These are phyloP conservation scores for Ptychochromis oligacanthus DNA, from an alignment of 2,113 vertebrate genomes.

Conservation along the genomic window DNA sequence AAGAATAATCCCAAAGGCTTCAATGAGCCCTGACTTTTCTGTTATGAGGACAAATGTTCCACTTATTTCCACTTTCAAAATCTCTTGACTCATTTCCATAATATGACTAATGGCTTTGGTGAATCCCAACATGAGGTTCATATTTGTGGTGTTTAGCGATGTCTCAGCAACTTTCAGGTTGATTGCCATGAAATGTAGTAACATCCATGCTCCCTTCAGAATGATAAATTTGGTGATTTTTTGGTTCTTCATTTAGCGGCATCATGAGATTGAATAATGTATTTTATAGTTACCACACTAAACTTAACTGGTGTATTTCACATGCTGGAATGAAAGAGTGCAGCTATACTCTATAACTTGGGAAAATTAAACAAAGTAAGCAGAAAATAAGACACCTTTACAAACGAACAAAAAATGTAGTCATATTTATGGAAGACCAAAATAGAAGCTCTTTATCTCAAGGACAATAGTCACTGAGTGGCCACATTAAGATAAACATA, in stretches of 20 bases:
- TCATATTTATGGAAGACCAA: slow-evolving; percentile 67
- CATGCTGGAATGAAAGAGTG: not conserved
- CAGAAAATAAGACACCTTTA: slow-evolving; percentile 10
- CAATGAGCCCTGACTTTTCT: not conserved
- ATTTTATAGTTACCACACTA: not conserved
- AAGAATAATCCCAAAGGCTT: too few species aligned
- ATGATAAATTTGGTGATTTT: not conserved
- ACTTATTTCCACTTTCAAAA: too few species aligned
- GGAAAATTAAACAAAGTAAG: not conserved
- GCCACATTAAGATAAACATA: slow-evolving; percentile 17
- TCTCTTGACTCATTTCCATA: not conserved
- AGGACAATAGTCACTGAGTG: slow-evolving; percentile 29
- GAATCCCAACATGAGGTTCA: not conserved
- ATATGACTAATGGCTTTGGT: not conserved
- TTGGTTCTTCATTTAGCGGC: not conserved
- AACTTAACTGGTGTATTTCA: not conserved
- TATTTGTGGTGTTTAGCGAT: not conserved
- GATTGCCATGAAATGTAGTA: fast-evolving
- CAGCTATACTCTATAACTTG: not conserved
- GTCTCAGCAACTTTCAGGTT: not conserved
- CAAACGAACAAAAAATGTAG: not conserved
- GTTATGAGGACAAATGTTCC: not conserved
- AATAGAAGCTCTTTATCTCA: slow-evolving; percentile 56
- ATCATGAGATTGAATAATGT: not conserved
- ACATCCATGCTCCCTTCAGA: not conserved